Evolutionary conservation across 2,113 vertebrate species (phyloP).

Genomic region (Laterallus jamaicensis): DNA sequence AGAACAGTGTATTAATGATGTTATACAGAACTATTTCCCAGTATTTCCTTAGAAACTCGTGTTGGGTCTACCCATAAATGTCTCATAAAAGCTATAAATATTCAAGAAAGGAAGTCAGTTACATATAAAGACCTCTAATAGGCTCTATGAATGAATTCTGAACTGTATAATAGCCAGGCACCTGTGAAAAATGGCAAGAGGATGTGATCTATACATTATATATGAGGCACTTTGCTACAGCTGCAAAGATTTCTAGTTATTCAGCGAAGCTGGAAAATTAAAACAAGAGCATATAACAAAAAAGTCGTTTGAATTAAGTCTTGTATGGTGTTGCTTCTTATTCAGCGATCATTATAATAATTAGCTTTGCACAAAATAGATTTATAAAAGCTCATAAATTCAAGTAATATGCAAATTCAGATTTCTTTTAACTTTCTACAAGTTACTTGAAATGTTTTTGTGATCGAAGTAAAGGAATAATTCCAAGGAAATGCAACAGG

Average conservation of each 20-base stretch:
- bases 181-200: conserved; percentile 68
- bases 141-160: conserved; percentile 65
- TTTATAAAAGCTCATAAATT: conserved; percentile 42
- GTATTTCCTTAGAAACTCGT: conserved; percentile 68
- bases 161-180: conserved; percentile 58
- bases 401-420: background rate
- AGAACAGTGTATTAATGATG: conserved; percentile 61
- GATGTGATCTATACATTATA: conserved; percentile 69
- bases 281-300: conserved; percentile 29
- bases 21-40: conserved; percentile 64
- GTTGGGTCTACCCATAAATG: conserved; percentile 67
- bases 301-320: conserved; percentile 1
- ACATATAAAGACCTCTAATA: conserved; percentile 70
- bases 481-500: background rate
- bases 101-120: conserved; percentile 71
- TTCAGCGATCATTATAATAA: conserved; percentile 9
- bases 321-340: background rate
- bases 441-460: background rate
- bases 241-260: conserved; percentile 52
- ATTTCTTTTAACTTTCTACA: background rate
- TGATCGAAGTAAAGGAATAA: background rate
- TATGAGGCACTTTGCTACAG: conserved; percentile 64
- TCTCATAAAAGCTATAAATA: conserved; percentile 73
- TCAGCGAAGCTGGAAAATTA: conserved; percentile 22
- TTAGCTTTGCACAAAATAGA: conserved; percentile 49